These are phyloP conservation scores for Tetragonula carbonaria DNA, from an alignment of 2,888 invertebrate genomes.

Conservation along the genomic window DNA sequence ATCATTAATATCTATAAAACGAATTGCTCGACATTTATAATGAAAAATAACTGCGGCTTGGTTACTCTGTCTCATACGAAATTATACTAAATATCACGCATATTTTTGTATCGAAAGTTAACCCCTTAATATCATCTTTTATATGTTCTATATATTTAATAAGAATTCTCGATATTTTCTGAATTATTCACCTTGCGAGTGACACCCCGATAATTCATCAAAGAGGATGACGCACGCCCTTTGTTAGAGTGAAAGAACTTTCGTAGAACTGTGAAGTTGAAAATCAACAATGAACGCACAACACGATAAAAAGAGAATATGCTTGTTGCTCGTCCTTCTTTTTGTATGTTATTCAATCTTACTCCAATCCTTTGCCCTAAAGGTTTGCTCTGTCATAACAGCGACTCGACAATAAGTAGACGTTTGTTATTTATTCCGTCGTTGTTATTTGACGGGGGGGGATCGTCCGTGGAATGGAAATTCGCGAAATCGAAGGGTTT, in stretches of 20 bases:
- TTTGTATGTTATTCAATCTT: background rate
- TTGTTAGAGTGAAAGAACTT: background rate
- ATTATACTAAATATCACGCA: too few relatives aligned
- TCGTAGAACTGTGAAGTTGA: background rate
- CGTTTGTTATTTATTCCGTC: background rate
- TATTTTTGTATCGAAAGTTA: too few relatives aligned
- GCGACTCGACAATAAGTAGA: background rate
- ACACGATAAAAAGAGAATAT: background rate
- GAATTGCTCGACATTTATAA: too few relatives aligned
- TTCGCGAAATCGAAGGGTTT: too few relatives aligned
- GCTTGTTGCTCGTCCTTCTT: background rate
- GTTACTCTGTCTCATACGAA: too few relatives aligned
- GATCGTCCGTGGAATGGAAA: background rate
- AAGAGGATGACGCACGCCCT: background rate
- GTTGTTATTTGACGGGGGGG: background rate
- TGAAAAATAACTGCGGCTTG: too few relatives aligned
- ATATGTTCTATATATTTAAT: background rate
- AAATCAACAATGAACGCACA: background rate
- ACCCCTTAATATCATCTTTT: too few relatives aligned
- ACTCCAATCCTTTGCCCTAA: background rate
- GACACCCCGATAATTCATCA: too few relatives aligned
- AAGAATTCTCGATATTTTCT: background rate
- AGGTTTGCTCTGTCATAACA: background rate
- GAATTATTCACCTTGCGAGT: background rate
- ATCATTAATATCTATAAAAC: too few relatives aligned